Percentiles rank a stretch among this genome's conserved stretches.
These are phyloP conservation scores for Spondyliosoma cantharus DNA, from an alignment of 2,797 vertebrate species.

Conservation along the genomic window DNA sequence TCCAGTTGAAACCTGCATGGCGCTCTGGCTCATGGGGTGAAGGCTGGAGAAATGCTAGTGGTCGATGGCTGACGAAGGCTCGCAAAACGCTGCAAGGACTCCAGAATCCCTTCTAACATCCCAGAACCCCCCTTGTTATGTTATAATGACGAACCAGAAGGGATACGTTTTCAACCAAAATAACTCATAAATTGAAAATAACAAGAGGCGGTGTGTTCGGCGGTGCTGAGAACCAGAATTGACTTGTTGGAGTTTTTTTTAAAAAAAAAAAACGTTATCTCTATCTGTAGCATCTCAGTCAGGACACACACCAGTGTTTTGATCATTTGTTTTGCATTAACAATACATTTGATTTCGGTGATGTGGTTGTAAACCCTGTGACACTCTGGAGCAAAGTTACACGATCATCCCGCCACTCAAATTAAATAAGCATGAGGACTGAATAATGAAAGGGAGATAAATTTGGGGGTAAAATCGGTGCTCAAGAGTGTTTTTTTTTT, in stretches of 20 bases:
- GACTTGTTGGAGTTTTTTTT: neutral
- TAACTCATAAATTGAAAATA: neutral
- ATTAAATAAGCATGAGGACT: neutral
- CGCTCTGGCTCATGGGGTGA: conserved; percentile 1
- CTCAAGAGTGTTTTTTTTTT: neutral
- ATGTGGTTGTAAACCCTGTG: neutral
- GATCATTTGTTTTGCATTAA: neutral
- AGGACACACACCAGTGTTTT: neutral
- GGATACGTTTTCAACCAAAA: neutral
- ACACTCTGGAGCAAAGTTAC: neutral
- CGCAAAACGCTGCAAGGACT: neutral
- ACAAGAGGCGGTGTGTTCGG: neutral
- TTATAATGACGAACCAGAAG: neutral
- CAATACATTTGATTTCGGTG: neutral
- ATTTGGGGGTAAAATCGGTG: neutral
- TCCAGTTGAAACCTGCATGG: neutral
- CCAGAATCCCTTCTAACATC: neutral
- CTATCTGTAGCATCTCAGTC: conserved; percentile 6
- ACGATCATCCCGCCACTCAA: neutral
- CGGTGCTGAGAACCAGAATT: conserved; percentile 4
- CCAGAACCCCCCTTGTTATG: neutral
- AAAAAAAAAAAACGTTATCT: too few species aligned
- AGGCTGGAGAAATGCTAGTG: neutral
- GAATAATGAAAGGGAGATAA: neutral
- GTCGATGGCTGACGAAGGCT: neutral